Conservation (phyloP, 2,113 vertebrate species). For the Corythaeola cristata region DNA sequence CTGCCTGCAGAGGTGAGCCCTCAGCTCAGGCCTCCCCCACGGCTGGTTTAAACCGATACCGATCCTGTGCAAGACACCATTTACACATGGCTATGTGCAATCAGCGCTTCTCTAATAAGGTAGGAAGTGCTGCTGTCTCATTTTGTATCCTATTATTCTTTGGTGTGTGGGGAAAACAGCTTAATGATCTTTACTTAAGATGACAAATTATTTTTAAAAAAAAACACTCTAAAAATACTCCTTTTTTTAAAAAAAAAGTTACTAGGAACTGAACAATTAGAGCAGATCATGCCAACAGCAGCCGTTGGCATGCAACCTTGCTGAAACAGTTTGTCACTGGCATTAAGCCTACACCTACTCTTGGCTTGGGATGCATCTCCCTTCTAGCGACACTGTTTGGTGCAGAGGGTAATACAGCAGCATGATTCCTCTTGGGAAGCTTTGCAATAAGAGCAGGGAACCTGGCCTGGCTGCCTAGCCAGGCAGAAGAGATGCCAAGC, state of each 20-base stretch:
- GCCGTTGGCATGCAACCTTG: not conserved
- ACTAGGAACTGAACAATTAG: not conserved
- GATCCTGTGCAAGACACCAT: not conserved
- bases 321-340: not conserved
- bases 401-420: not conserved
- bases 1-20: not conserved
- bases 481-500: not conserved
- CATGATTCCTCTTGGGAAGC: not conserved
- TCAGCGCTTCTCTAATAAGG: not conserved
- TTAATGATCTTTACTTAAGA: not conserved
- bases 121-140: not conserved
- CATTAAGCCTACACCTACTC: not conserved
- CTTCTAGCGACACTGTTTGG: not conserved
- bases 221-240: no score
- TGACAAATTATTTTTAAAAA: not conserved
- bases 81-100: accelerated
- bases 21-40: not conserved
- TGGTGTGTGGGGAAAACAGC: not conserved
- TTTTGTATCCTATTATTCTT: not conserved
- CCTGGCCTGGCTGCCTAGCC: not conserved
- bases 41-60: accelerated
- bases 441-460: not conserved
- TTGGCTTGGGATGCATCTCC: not conserved
- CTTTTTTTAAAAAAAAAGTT: not conserved
- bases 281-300: not conserved